Base-by-base conservation (phyloP, 2,113 vertebrate genomes). In the Rhegmatorhina hoffmannsi region DNA sequence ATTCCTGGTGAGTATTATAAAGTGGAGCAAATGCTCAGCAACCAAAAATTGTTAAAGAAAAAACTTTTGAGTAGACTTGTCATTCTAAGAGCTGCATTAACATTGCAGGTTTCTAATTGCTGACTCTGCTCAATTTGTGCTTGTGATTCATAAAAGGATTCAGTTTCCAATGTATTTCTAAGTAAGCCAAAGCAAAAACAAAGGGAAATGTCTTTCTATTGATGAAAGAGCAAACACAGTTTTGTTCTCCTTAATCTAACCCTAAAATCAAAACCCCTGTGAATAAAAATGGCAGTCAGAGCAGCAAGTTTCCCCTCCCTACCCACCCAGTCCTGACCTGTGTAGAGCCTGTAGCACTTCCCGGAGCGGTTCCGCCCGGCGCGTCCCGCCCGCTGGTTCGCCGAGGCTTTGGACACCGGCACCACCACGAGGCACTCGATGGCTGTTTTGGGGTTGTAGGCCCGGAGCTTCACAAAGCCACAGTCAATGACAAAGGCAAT, bases 341-440 rank as follows among this genome's bases (percentile, higher is more conserved):
- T 99, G 95, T 99, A 99, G 15, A 99, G 98, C 13, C 99, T 97
- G 68, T 99, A 99, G 90, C 99, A 99, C 63, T 99, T 99, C 8
- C 99, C 99, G 0, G 99, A 98, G 64, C 99, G 98, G 98, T 97
- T 99, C 29, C 99, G 98, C 38, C 99, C 99, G 1, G 98, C 99
- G 20, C 99, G 98, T 2, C 99, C 99, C 0, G 99, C 98, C 63
- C 99, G 98, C 97, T 99, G 99, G 62, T 98, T 98, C 79, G 99
- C 99, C 0, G 99, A 99, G 3, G 99, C 99, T 95, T 99, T 99
- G 56, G 99, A 99, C 88, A 99, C 99, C 0, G 99, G 99, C 5
- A 99, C 99, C 72, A 99, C 98, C 97, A 99, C 98, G 62, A 99
- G 98, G 9, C 99, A 99, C 90, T 99, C 99, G 2, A 99, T 99